These are phyloP conservation scores for Calliphora vicina DNA, from an alignment of 1,140 invertebrate genomes.

Conservation along the genomic window DNA sequence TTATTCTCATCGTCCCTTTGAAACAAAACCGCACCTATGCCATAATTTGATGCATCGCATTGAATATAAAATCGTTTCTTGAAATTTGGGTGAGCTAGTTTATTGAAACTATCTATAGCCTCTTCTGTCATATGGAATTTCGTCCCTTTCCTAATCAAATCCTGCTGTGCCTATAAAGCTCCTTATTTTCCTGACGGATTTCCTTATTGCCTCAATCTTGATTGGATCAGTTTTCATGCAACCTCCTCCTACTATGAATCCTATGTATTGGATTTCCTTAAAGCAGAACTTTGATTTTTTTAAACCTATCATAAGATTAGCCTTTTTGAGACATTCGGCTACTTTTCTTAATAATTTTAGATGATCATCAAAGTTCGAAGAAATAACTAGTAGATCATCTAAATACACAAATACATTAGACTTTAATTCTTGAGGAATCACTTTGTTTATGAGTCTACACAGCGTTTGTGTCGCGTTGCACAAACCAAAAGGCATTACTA, in stretches of 20 bases:
- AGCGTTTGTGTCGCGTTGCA: conserved; percentile 38
- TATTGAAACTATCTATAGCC: no score
- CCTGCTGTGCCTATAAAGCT: neutral
- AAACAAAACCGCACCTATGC: conserved; percentile 52
- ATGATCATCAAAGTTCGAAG: neutral
- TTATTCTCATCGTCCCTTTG: conserved; percentile 46
- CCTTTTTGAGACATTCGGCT: no score
- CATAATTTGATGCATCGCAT: conserved; percentile 56
- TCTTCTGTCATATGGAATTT: no score
- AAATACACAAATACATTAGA: neutral
- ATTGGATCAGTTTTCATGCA: neutral
- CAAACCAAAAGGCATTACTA: conserved; percentile 64
- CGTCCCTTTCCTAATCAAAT: no score
- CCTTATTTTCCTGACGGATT: no score
- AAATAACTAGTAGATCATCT: neutral
- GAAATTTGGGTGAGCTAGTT: no score
- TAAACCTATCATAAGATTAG: no score
- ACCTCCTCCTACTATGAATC: neutral
- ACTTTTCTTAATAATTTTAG: neutral
- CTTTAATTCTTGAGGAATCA: neutral
- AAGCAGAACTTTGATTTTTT: no score
- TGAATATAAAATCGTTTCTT: neutral
- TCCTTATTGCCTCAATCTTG: no score
- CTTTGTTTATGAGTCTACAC: no score
- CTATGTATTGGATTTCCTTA: neutral